A percentile compares a stretch with the other conserved stretches of the same genome.
Evolutionary conservation across 2,888 invertebrate species (phyloP).

Genomic region (Gastracanthus pulcherrimus): DNA sequence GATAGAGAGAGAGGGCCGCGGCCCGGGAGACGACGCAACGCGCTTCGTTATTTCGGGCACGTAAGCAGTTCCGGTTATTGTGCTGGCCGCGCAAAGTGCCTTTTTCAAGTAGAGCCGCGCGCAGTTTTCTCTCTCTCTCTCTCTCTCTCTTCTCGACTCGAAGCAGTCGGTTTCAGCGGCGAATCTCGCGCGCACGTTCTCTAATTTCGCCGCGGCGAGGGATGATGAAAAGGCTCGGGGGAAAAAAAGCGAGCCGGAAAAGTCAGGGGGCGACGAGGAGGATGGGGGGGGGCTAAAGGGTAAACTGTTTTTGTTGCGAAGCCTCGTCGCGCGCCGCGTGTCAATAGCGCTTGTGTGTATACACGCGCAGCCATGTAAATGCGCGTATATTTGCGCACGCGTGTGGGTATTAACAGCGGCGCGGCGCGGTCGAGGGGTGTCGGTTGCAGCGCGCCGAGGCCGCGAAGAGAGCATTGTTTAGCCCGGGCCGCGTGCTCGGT

Average conservation of each 20-base stretch:
- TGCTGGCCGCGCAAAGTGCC: constrained; percentile 74
- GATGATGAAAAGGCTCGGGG: constrained; percentile 70
- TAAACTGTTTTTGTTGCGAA: constrained; percentile 1
- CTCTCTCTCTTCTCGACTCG: not conserved
- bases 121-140: constrained; percentile 63
- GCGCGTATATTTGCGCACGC: not conserved
- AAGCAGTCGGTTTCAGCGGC: too few species aligned
- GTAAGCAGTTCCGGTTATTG: constrained; percentile 75
- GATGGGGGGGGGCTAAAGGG: not conserved
- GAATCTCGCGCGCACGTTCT: constrained; percentile 55
- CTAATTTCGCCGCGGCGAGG: constrained; percentile 65
- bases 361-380: not conserved
- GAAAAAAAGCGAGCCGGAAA: constrained; percentile 60
- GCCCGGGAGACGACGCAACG: not conserved
- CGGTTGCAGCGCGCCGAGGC: not conserved
- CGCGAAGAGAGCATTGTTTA: constrained; percentile 33
- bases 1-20: not conserved
- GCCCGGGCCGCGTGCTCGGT: not conserved
- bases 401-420: constrained; percentile 18
- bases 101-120: constrained; percentile 71
- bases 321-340: not conserved
- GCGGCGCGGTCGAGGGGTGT: not conserved
- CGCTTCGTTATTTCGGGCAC: constrained; percentile 73
- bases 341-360: not conserved
- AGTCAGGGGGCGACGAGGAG: not conserved